Conservation (phyloP, 2,888 invertebrate species). For the Andricus curvator region DNA sequence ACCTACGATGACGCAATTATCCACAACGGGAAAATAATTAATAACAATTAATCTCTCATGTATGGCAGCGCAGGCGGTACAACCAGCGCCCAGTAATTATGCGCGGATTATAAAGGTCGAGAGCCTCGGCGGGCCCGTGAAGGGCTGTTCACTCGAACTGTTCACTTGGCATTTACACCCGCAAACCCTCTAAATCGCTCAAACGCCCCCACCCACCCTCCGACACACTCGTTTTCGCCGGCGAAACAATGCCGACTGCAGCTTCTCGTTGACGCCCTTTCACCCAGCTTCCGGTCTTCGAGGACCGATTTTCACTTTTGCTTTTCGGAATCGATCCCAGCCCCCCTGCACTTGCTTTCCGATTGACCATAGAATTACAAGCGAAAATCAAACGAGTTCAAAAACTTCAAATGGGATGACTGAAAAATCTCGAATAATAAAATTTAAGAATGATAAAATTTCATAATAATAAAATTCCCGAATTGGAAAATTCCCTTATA, state of each 20-base stretch:
- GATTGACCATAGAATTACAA: slow-evolving; percentile 2
- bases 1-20: slow-evolving; percentile 74
- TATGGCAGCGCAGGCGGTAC: slow-evolving; percentile 62
- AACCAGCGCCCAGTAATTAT: slow-evolving; percentile 70
- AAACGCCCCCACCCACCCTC: slow-evolving; percentile 57
- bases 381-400: background rate
- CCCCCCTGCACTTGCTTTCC: background rate
- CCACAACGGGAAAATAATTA: slow-evolving; percentile 76
- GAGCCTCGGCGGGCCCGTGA: slow-evolving; percentile 68
- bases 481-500: too few species aligned
- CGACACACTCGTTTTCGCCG: slow-evolving; percentile 50
- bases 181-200: slow-evolving; percentile 69
- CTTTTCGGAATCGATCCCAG: slow-evolving; percentile 59
- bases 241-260: slow-evolving; percentile 68
- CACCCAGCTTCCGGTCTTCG: slow-evolving; percentile 63
- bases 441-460: too few species aligned
- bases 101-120: slow-evolving; percentile 77
- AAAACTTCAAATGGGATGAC: background rate
- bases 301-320: slow-evolving; percentile 55
- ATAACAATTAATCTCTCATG: slow-evolving; percentile 78
- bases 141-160: slow-evolving; percentile 77
- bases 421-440: too few species aligned
- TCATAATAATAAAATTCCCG: too few species aligned
- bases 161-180: slow-evolving; percentile 77
- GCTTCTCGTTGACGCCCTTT: slow-evolving; percentile 59